Evolutionary conservation across 2,797 vertebrate species (phyloP).

Genomic region (Cercopithecus mitis): DNA sequence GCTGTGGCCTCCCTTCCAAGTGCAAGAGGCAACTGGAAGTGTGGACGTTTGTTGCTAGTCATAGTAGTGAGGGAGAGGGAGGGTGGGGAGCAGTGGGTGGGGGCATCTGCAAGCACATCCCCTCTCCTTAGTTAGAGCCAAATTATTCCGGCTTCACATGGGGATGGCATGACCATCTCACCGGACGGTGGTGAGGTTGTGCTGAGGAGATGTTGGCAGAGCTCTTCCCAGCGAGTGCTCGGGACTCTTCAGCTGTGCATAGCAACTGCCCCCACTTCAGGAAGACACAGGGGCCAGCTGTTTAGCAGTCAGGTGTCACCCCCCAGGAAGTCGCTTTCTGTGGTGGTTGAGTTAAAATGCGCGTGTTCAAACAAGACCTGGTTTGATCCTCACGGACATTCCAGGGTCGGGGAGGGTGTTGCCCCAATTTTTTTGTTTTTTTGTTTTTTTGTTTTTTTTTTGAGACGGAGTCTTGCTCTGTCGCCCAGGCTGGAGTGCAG

Average conservation of each 20-base stretch:
- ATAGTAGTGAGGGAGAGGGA: background rate
- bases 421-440: background rate
- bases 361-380: fast-evolving
- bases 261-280: fast-evolving
- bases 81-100: fast-evolving
- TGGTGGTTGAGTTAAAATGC: fast-evolving
- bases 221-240: fast-evolving
- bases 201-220: background rate
- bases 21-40: background rate
- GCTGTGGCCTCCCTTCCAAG: background rate
- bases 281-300: background rate
- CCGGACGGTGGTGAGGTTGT: fast-evolving
- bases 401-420: background rate
- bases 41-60: fast-evolving
- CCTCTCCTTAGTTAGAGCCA: background rate
- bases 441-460: too few species aligned
- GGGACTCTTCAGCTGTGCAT: fast-evolving
- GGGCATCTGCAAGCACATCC: fast-evolving
- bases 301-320: fast-evolving
- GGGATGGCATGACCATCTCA: background rate
- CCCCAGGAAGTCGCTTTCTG: fast-evolving
- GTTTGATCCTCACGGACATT: background rate
- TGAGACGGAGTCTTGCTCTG: fast-evolving
- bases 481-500: too few species aligned
- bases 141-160: fast-evolving